phyloP scores from a whole-genome alignment of 2,888 invertebrate genomes.

The Ectobius pallidus region DNA sequence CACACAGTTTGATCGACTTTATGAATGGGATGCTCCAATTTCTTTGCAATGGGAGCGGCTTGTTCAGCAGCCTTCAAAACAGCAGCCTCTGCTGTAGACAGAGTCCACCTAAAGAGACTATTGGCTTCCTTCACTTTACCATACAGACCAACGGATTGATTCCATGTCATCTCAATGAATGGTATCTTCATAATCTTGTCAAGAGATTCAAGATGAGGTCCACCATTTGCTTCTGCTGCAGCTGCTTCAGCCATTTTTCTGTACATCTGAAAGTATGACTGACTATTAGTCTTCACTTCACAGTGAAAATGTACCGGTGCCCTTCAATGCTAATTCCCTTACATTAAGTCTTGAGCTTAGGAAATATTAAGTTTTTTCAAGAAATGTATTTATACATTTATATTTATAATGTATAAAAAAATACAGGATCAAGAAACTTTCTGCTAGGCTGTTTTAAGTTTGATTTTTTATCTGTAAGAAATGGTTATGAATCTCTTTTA shows the following conservation, averaged over 20 bases:
- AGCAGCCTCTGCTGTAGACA: constrained; percentile 68
- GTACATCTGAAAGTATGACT: neutral
- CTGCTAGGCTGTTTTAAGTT: too few relatives aligned
- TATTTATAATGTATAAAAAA: too few relatives aligned
- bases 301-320: neutral
- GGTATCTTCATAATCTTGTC: constrained; percentile 54
- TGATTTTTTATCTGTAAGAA: too few relatives aligned
- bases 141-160: constrained; percentile 63
- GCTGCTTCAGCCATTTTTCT: constrained; percentile 16
- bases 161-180: constrained; percentile 62
- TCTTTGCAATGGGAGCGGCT: constrained; percentile 59
- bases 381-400: too few relatives aligned
- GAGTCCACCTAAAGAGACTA: constrained; percentile 70
- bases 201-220: constrained; percentile 40
- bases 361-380: too few relatives aligned
- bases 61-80: constrained; percentile 60
- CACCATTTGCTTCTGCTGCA: neutral
- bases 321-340: too few relatives aligned
- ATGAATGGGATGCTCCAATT: constrained; percentile 61
- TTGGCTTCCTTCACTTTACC: constrained; percentile 65
- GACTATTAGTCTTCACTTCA: neutral
- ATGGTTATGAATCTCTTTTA: too few relatives aligned
- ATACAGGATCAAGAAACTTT: too few relatives aligned
- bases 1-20: constrained; percentile 71
- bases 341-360: too few relatives aligned